Conservation (phyloP, 2,113 vertebrate genomes). For the Piprites chloris region DNA sequence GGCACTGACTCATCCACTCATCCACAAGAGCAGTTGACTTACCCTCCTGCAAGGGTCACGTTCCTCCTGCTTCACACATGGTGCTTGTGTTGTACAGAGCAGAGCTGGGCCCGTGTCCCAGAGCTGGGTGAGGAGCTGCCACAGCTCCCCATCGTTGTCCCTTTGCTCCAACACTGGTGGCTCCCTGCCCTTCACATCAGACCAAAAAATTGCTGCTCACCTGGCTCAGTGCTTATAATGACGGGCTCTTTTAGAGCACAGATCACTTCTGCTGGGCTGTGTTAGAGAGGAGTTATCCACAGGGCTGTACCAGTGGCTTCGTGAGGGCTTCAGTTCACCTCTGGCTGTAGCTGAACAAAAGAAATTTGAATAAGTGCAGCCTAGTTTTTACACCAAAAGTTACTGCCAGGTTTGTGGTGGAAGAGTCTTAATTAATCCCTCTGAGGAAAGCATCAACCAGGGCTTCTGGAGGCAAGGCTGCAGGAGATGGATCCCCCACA, state of each 20-base stretch:
- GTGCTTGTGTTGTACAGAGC: accelerated
- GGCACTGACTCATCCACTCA: background rate
- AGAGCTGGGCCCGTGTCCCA: accelerated
- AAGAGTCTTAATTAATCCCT: conserved; percentile 23
- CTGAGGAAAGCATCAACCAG: background rate
- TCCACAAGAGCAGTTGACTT: accelerated
- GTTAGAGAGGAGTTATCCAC: background rate
- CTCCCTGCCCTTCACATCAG: background rate
- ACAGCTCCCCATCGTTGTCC: background rate
- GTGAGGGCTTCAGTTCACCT: background rate
- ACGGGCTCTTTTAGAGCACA: background rate
- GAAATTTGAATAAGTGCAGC: background rate
- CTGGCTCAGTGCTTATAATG: background rate
- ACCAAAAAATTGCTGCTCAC: background rate
- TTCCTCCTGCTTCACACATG: accelerated
- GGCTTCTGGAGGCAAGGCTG: background rate
- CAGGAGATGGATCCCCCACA: background rate
- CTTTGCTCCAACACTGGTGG: background rate
- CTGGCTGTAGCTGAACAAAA: background rate
- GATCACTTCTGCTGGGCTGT: background rate
- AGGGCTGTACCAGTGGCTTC: background rate
- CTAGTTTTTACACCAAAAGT: background rate
- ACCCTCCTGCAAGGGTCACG: background rate
- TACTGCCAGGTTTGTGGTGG: background rate
- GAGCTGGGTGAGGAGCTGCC: background rate